Percentiles rank a stretch among this genome's conserved stretches.
phyloP scores from a whole-genome alignment of 2,113 vertebrate genomes.

The Ptychochromis oligacanthus region DNA sequence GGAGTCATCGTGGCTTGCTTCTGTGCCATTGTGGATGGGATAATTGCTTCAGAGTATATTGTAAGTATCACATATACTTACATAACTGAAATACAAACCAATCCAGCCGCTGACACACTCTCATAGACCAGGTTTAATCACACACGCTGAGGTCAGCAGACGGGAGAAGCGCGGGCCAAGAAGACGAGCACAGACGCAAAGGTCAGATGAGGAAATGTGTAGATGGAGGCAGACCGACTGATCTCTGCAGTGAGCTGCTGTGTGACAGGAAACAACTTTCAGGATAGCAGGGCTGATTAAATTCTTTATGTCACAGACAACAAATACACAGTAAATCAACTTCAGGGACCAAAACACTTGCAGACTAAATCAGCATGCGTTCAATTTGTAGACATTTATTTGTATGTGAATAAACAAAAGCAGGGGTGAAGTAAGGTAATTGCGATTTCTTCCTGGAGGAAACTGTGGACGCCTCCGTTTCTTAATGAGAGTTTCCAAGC shows the following conservation, averaged over 20 bases:
- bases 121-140: background rate
- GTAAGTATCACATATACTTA: conserved; percentile 80
- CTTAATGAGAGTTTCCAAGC: conserved; percentile 24
- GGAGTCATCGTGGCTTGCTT: conserved; percentile 91
- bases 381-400: background rate
- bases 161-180: background rate
- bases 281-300: conserved; percentile 23
- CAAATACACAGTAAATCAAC: background rate
- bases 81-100: background rate
- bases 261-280: background rate
- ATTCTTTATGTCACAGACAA: background rate
- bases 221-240: background rate
- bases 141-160: background rate
- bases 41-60: conserved; percentile 90
- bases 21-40: conserved; percentile 90
- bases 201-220: conserved; percentile 24
- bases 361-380: background rate
- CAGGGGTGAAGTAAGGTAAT: background rate
- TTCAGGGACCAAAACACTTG: background rate
- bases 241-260: conserved; percentile 18
- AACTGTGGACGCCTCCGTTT: background rate
- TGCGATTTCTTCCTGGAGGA: background rate
- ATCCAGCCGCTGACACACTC: background rate
- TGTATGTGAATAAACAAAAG: background rate
- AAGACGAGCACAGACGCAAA: background rate